Evolutionary conservation across 1,140 invertebrate genomes (phyloP), one percentile per base, ranked within the genome.

Genomic region (Sminthurides bifidus): DNA sequence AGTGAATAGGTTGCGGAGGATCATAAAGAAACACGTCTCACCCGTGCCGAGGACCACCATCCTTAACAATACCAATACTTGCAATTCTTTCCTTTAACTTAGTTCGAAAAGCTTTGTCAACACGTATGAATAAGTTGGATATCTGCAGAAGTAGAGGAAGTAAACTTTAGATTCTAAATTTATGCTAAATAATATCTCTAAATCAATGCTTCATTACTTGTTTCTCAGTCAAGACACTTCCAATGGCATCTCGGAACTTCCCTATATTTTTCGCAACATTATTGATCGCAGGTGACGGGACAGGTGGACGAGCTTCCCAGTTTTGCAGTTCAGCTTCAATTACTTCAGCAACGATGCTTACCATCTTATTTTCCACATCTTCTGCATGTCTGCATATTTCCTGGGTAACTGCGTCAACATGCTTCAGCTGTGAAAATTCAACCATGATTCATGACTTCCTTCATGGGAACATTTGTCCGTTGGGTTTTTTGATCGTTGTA

Each of bases 41-140:
- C 80, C 92, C 92, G 71, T 97, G 92, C 68, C 94, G 87, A 1
- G 93, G 92, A 30, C 92, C 91, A 38, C 92, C 92, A 73, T 97
- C 90, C 65, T 92, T 93, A 23, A 94, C 46, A 96, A 80, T 37
- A 75, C 72, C 71, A 81, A 73, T 27, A 82, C 79, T 73, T 89
- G 84, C 46, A 78, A 65, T 63, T 26, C 61, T n/a, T 35, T 63
- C 45, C 38, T 65, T 65, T 26, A 65, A 30, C 43, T 61, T 61
- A 10, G 54, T 55, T 35, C 63, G 41, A 33, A 65, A 65, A n/a
- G 48, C 30, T 52, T 61, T 59, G 35, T 65, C 63, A 3, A 65
- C 52, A 37, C 57, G 23, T 14, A 65, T 38, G 30, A 65, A 61
- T 5, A 65, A 31, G 14, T 45, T 31, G 3, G 60, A 63, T 27